A percentile compares a stretch with the other conserved stretches of the same genome.
phyloP scores from a whole-genome alignment of 2,797 vertebrate genomes.

The Enteromius mattozi region DNA sequence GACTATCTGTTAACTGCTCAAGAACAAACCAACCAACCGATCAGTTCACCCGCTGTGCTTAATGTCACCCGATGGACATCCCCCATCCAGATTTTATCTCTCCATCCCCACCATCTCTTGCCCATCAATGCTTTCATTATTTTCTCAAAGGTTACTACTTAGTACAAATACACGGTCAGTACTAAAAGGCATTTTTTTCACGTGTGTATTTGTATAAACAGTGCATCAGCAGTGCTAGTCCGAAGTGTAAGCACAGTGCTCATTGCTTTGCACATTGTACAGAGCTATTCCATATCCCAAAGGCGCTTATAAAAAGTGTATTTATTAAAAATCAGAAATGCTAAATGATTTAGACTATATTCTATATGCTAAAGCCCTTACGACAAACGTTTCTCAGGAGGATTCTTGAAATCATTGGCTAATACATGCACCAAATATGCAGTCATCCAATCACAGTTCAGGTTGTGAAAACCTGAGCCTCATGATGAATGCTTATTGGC shows the following conservation, averaged over 20 bases:
- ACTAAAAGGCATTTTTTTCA: conserved; percentile 25
- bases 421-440: conserved; percentile 38
- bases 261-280: conserved; percentile 55
- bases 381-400: conserved; percentile 37
- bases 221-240: conserved; percentile 51
- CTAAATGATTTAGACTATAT: conserved; percentile 54
- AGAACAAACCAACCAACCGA: conserved; percentile 29
- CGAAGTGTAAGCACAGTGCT: conserved; percentile 51
- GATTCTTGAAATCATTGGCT: conserved; percentile 38
- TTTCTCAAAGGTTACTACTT: conserved; percentile 7
- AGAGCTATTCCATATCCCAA: conserved; percentile 51
- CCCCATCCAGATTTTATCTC: conserved; percentile 26
- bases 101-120: conserved; percentile 29
- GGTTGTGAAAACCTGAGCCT: not conserved
- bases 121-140: conserved; percentile 38
- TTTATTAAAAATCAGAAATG: conserved; percentile 48
- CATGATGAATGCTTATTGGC: conserved; percentile 43
- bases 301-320: conserved; percentile 50
- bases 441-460: conserved; percentile 39
- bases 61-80: conserved; percentile 37
- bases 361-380: conserved; percentile 46
- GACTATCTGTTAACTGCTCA: conserved; percentile 35
- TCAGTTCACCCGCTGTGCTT: conserved; percentile 46
- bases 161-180: conserved; percentile 14
- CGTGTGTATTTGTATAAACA: conserved; percentile 47